A percentile compares a stretch with the other conserved stretches of the same genome.
Conservation (phyloP, 1,140 invertebrate genomes). For the Steinernema feltiae region DNA sequence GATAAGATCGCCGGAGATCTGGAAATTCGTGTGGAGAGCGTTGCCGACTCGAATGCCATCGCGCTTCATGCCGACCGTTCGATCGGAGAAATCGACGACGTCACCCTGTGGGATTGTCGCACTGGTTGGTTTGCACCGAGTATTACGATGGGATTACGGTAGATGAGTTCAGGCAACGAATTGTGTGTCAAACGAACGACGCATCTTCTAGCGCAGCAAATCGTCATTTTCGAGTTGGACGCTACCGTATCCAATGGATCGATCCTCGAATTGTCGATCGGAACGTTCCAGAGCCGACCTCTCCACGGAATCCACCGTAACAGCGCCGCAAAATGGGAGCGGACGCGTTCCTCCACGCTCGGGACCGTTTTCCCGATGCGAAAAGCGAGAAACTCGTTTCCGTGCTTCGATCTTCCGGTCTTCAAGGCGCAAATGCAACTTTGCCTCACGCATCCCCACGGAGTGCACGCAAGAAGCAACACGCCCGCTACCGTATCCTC, state of each 20-base stretch:
- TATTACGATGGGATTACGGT: not conserved
- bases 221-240: not conserved
- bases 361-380: not conserved
- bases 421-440: not conserved
- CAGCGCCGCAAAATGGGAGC: not conserved
- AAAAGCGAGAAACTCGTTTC: not conserved
- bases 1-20: not conserved
- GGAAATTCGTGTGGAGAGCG: not conserved
- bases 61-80: not conserved
- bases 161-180: not conserved
- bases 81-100: not conserved
- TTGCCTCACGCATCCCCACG: not conserved
- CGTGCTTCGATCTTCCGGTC: not conserved
- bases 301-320: not conserved
- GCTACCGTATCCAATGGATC: not conserved
- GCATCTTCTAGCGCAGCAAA: not conserved
- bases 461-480: not conserved
- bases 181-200: not conserved
- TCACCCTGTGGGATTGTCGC: not conserved
- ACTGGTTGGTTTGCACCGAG: not conserved
- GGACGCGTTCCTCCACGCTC: not conserved
- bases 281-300: not conserved
- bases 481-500: not conserved
- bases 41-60: not conserved
- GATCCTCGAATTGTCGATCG: not conserved